Conservation (phyloP, 2,888 invertebrate species). For the Philereme vetulata region DNA sequence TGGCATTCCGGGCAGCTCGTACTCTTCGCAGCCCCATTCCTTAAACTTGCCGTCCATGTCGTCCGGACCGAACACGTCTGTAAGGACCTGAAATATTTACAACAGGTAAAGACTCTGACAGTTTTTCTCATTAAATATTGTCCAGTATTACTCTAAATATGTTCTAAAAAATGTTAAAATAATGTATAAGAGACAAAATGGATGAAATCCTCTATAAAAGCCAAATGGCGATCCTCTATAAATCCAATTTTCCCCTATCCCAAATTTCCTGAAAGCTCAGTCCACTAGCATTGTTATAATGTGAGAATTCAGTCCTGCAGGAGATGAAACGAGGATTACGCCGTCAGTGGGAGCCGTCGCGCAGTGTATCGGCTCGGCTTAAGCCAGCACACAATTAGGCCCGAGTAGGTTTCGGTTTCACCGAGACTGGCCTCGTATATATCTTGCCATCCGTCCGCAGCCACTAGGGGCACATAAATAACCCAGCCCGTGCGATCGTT, state of each 20-base stretch:
- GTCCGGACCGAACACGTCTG: constrained; percentile 89
- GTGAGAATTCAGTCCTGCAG: constrained; percentile 9
- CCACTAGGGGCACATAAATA: constrained; percentile 83
- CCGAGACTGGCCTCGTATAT: constrained; percentile 74
- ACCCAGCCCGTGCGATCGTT: constrained; percentile 80
- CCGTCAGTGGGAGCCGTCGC: constrained; percentile 54
- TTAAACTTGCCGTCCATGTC: constrained; percentile 79
- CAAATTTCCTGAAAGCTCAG: no score
- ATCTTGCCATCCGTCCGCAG: constrained; percentile 79
- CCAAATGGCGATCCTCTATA: no score
- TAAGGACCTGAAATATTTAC: constrained; percentile 84
- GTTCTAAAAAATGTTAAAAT: no score
- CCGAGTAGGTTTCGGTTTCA: constrained; percentile 72
- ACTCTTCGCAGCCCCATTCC: constrained; percentile 86
- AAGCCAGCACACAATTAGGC: constrained; percentile 78
- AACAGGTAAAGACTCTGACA: neutral
- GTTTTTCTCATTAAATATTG: neutral
- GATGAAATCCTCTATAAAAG: no score
- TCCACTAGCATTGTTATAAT: constrained; percentile 3
- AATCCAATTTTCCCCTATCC: no score
- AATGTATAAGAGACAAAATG: no score
- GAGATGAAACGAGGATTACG: constrained; percentile 62
- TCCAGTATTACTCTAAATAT: no score
- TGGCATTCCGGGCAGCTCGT: constrained; percentile 89
- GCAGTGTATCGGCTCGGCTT: constrained; percentile 69